Base-by-base conservation (phyloP, 2,797 vertebrate species). In the Gobionotothen gibberifrons region DNA sequence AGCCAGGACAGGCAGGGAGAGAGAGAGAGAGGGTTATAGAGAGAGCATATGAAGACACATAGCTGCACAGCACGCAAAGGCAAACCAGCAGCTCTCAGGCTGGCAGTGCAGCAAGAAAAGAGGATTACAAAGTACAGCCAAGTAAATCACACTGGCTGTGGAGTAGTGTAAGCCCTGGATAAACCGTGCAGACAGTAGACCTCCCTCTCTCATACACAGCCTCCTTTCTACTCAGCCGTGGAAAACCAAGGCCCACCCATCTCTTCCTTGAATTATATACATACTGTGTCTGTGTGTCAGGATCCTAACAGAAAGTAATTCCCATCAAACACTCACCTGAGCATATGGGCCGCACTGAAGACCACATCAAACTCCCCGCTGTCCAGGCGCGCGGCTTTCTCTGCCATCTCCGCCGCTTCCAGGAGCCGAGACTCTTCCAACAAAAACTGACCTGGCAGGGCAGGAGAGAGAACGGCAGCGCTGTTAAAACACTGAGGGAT, bases 301-400 rank as follows among this genome's bases (percentile, higher is more conserved):
- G 32, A 75, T 44, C 51, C 75, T 72, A 11, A 64, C 44, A 60
- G 26, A 29, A 43, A 56, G 39, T 61, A 1, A 19, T 26, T 65
- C 47, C 42, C 49, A 32, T 60, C 22, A 58, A 71, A 81, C 40
- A 72, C 95, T 87, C 86, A 99, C 98, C 98, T 96, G 92, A 99
- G 97, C 98, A 99, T 99, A 84, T 99, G 98, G 32, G 98, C 98
- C 26, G 98, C 97, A 47, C 97, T 99, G 94, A 99, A 99, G 84
- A 99, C 97, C 87, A 99, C 97, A 79, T 99, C 98, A 85, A 99
- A 99, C 90, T 99, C 98, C 0, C 79, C 92, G 58, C 95, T 93
- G 92, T 99, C 98, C 4, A 99, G 93, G 59, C 95, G 96, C 1
- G 97, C 98, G 0, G 98, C 98, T 83, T 96, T 99, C 91, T 98